A percentile compares a stretch with the other conserved stretches of the same genome.
Conservation (phyloP, 2,113 vertebrate species). For the Saguinus midas region DNA sequence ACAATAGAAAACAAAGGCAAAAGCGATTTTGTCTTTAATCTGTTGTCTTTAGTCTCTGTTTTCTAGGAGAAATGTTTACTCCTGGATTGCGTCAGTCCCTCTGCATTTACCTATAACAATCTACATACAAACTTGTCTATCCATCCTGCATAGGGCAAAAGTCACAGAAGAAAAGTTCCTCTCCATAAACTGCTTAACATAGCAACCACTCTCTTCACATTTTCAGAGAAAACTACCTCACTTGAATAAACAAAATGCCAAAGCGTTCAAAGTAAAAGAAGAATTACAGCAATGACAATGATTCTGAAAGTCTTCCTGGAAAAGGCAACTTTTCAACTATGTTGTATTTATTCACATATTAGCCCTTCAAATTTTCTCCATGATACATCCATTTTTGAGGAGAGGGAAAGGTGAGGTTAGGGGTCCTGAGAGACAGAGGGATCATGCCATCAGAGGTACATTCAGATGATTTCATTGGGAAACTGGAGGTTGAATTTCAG, state of each 20-base stretch:
- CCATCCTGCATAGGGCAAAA: not conserved
- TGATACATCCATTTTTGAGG: not conserved
- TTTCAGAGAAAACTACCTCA: not conserved
- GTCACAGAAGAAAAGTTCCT: not conserved
- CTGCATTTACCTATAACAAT: not conserved
- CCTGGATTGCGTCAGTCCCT: not conserved
- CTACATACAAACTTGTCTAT: not conserved
- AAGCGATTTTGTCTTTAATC: not conserved
- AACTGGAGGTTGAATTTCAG: not conserved
- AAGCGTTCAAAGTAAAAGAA: not conserved
- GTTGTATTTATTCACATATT: not conserved
- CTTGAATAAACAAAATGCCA: not conserved
- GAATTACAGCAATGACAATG: not conserved
- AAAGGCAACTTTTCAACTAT: not conserved
- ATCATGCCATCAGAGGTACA: not conserved
- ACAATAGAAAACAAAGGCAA: not conserved
- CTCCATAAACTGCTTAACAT: not conserved
- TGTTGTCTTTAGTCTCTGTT: not conserved
- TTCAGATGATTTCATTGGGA: not conserved
- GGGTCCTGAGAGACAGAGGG: not conserved
- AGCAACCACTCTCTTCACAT: not conserved
- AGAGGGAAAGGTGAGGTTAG: not conserved
- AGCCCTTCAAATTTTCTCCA: not conserved
- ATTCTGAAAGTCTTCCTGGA: not conserved
- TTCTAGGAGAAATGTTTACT: not conserved